These are phyloP conservation scores for Scaptomyza flava DNA, from an alignment of 2,888 invertebrate species.

Conservation along the genomic window DNA sequence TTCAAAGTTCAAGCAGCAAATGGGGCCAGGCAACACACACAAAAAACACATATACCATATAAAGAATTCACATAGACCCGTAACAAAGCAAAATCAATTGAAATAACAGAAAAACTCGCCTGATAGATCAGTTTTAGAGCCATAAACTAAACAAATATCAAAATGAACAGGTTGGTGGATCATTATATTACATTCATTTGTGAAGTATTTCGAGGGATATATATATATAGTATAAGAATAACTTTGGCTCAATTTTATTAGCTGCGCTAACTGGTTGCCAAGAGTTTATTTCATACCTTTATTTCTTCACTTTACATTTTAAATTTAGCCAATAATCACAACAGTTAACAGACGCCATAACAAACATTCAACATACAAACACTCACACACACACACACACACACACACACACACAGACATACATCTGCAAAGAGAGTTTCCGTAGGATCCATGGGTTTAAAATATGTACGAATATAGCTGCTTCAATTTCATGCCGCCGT, in stretches of 20 bases:
- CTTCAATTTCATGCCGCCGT: constrained; percentile 60
- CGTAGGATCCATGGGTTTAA: constrained; percentile 12
- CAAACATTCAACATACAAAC: constrained; percentile 43
- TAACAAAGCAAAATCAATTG: not conserved
- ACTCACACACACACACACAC: constrained; percentile 13
- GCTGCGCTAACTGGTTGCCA: not conserved
- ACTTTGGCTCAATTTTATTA: no score
- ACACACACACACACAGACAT: constrained; percentile 15
- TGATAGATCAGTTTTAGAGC: no score
- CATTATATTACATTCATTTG: no score
- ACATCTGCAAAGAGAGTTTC: constrained; percentile 1
- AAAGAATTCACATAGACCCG: not conserved
- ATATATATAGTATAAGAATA: no score
- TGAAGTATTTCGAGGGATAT: no score
- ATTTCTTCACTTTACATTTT: constrained; percentile 55
- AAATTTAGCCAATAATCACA: constrained; percentile 75
- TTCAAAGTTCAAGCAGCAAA: constrained; percentile 69
- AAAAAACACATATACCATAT: not conserved
- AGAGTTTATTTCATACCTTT: constrained; percentile 20
- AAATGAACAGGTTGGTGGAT: no score
- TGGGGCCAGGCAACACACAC: constrained; percentile 14
- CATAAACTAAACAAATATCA: no score
- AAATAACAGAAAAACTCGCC: no score
- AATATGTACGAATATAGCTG: constrained; percentile 7
- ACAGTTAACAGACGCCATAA: constrained; percentile 65